phyloP scores from a whole-genome alignment of 2,888 invertebrate species.

The Diarsia rubi region DNA sequence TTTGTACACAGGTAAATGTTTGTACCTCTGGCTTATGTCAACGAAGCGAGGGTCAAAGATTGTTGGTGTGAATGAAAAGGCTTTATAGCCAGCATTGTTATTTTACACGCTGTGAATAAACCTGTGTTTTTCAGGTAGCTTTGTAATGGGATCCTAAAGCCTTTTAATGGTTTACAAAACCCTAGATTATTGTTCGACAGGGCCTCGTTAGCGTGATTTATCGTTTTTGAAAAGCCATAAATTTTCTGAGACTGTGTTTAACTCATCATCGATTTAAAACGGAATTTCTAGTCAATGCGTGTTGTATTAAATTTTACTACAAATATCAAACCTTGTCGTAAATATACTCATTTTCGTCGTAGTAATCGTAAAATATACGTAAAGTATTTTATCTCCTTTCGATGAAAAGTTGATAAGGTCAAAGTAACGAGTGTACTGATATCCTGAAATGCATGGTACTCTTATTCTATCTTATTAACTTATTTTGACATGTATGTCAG shows the following conservation, averaged over 20 bases:
- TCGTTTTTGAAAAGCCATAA: slow-evolving; percentile 49
- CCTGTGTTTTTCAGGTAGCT: slow-evolving; percentile 2
- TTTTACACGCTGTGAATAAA: not conserved
- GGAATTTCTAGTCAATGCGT: slow-evolving; percentile 18
- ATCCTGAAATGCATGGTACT: not conserved
- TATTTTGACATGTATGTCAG: not conserved
- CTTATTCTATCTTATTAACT: not conserved
- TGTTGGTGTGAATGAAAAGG: slow-evolving; percentile 15
- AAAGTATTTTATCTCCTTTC: slow-evolving; percentile 47
- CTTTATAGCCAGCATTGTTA: slow-evolving; percentile 19
- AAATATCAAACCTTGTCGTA: slow-evolving; percentile 37
- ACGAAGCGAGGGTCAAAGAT: slow-evolving; percentile 33
- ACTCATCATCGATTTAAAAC: slow-evolving; percentile 42
- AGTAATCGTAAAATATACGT: slow-evolving; percentile 47
- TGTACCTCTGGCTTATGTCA: slow-evolving; percentile 43
- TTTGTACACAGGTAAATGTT: slow-evolving; percentile 44
- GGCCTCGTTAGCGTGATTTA: slow-evolving; percentile 54
- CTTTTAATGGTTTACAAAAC: slow-evolving; percentile 48
- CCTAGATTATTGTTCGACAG: slow-evolving; percentile 50
- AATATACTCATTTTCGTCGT: slow-evolving; percentile 40
- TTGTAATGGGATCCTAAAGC: slow-evolving; percentile 30
- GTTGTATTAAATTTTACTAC: slow-evolving; percentile 37
- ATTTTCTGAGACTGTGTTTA: slow-evolving; percentile 37
- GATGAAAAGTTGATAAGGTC: slow-evolving; percentile 49
- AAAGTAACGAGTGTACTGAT: slow-evolving; percentile 6